Evolutionary conservation across 2,888 invertebrate species (phyloP).

Genomic region (Petrolisthes cinctipes): DNA sequence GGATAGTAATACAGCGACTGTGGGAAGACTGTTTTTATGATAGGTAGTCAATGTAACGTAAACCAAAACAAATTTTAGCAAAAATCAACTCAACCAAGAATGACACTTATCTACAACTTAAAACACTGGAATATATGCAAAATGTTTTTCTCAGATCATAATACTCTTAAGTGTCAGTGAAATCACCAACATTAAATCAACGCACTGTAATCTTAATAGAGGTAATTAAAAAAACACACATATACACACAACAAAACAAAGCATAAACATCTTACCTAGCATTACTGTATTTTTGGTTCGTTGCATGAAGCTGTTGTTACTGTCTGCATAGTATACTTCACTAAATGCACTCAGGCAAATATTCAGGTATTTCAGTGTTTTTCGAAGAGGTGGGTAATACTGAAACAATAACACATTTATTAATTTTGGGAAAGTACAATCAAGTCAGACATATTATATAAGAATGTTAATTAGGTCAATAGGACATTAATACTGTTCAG

Average conservation of each 20-base stretch:
- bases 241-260: background rate
- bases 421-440: background rate
- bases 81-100: no score
- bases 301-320: slow-evolving; percentile 49
- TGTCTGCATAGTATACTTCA: slow-evolving; percentile 63
- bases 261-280: slow-evolving; percentile 37
- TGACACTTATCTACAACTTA: no score
- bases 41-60: no score
- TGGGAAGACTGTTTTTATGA: no score
- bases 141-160: no score
- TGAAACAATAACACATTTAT: slow-evolving; percentile 31
- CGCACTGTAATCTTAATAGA: no score
- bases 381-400: slow-evolving; percentile 58
- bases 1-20: no score
- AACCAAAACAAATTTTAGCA: no score
- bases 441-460: background rate
- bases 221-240: background rate
- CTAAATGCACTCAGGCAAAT: slow-evolving; percentile 64
- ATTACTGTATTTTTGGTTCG: slow-evolving; percentile 58
- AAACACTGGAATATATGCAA: no score
- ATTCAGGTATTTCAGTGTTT: slow-evolving; percentile 60
- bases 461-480: background rate
- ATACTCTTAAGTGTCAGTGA: no score
- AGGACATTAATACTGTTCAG: background rate
- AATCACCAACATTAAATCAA: no score